Conservation (phyloP, 1,140 invertebrate genomes). For the Parapsyche elsis region DNA sequence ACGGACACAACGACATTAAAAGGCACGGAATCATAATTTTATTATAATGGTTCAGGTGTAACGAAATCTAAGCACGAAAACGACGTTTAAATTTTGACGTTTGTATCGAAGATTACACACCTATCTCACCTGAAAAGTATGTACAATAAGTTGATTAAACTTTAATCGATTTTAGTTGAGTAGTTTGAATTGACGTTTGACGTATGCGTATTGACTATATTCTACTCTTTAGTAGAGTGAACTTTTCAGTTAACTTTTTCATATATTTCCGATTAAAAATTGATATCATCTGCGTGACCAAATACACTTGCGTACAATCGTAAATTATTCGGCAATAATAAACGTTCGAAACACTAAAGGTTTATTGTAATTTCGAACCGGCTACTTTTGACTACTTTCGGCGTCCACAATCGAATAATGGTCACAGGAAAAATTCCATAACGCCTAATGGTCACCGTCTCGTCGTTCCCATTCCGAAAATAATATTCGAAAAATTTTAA, state of each 20-base stretch:
- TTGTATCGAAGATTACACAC: too few species aligned
- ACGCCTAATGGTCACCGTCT: constrained; percentile 20
- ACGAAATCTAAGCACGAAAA: constrained; percentile 2
- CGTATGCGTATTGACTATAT: too few species aligned
- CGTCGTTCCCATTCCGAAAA: constrained; percentile 25
- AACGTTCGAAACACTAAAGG: constrained; percentile 35
- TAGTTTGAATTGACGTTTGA: too few species aligned
- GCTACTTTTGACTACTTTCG: constrained; percentile 50
- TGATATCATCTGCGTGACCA: constrained; percentile 1
- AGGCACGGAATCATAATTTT: constrained; percentile 48
- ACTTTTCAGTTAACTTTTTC: too few species aligned
- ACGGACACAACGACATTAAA: constrained; percentile 38
- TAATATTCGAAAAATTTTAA: constrained; percentile 45
- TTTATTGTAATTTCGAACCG: constrained; percentile 40
- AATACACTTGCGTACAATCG: constrained; percentile 9
- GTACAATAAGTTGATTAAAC: too few species aligned
- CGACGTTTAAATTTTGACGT: background rate
- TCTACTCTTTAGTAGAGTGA: too few species aligned
- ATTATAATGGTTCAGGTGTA: constrained; percentile 49
- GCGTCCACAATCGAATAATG: constrained; percentile 37
- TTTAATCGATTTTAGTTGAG: too few species aligned
- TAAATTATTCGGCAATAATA: constrained; percentile 42
- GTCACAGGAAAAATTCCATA: constrained; percentile 45
- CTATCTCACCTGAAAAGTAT: too few species aligned
- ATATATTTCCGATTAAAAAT: background rate